Conservation (phyloP, 2,113 vertebrate species). For the Pelecanoides urinatrix region DNA sequence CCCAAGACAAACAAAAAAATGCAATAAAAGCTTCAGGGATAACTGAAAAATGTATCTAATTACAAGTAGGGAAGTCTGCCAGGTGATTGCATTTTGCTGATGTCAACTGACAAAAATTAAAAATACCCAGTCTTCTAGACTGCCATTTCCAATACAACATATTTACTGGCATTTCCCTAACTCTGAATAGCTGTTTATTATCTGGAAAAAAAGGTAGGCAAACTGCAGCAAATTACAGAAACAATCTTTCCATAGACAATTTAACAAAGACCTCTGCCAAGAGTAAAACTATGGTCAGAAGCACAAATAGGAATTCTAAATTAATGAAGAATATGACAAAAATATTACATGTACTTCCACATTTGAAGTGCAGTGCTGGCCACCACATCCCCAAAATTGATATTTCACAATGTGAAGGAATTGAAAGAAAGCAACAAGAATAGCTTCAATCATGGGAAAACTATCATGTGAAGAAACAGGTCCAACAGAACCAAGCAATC, state of each 20-base stretch:
- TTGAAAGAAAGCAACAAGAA: background rate
- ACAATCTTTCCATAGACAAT: background rate
- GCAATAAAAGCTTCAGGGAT: background rate
- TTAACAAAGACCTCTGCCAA: background rate
- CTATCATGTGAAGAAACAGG: background rate
- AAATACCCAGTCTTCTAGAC: background rate
- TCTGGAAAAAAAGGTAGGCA: background rate
- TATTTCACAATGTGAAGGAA: background rate
- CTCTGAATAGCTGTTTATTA: background rate
- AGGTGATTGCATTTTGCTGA: conserved; percentile 2
- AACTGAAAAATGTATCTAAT: conserved; percentile 15
- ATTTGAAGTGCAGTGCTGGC: background rate
- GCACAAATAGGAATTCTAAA: background rate
- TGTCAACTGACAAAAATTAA: background rate
- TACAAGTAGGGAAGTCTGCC: background rate
- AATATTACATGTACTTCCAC: background rate
- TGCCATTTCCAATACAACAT: background rate
- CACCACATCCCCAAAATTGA: background rate
- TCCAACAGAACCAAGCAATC: background rate
- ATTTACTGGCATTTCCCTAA: background rate
- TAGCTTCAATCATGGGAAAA: background rate
- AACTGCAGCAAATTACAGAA: background rate
- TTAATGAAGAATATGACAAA: background rate
- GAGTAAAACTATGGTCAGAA: background rate
- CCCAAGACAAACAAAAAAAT: background rate